Evolutionary conservation across 2,797 vertebrate species (phyloP).

Genomic region (Octomys mimax): DNA sequence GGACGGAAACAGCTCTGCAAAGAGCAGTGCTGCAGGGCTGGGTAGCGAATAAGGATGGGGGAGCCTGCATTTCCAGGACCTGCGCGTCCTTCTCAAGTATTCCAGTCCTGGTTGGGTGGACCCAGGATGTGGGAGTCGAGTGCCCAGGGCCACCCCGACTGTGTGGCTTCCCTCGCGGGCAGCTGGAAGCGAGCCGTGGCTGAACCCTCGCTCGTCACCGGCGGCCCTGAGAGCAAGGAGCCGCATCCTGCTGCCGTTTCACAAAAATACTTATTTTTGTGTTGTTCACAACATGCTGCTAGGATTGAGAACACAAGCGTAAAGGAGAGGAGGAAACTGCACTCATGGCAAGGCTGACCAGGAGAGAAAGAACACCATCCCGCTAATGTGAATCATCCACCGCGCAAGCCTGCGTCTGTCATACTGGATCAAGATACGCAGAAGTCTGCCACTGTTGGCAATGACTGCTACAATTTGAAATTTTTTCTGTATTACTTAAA

Average conservation of each 20-base stretch:
- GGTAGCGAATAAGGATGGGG: not conserved
- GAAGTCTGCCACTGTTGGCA: conserved; percentile 10
- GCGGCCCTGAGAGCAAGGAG: not conserved
- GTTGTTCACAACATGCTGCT: not conserved
- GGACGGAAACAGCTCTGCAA: too few species aligned
- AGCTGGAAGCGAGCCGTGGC: not conserved
- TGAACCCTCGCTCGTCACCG: not conserved
- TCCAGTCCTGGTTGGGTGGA: not conserved
- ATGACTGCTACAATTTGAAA: not conserved
- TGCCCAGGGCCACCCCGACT: rapidly evolving
- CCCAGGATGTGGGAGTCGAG: rapidly evolving
- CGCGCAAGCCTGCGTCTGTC: not conserved
- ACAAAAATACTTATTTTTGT: not conserved
- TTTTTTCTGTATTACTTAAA: not conserved
- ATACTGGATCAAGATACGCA: not conserved
- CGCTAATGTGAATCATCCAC: not conserved
- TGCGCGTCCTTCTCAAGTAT: not conserved
- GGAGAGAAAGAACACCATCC: not conserved
- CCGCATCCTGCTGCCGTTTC: not conserved
- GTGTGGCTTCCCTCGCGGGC: not conserved
- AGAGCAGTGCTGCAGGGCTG: not conserved
- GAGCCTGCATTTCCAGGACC: not conserved
- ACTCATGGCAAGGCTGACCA: not conserved
- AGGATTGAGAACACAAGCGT: not conserved
- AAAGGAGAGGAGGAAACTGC: not conserved